Percentiles rank a stretch among this genome's conserved stretches.
Conservation (phyloP, 2,888 invertebrate species). For the Baccha elongata region DNA sequence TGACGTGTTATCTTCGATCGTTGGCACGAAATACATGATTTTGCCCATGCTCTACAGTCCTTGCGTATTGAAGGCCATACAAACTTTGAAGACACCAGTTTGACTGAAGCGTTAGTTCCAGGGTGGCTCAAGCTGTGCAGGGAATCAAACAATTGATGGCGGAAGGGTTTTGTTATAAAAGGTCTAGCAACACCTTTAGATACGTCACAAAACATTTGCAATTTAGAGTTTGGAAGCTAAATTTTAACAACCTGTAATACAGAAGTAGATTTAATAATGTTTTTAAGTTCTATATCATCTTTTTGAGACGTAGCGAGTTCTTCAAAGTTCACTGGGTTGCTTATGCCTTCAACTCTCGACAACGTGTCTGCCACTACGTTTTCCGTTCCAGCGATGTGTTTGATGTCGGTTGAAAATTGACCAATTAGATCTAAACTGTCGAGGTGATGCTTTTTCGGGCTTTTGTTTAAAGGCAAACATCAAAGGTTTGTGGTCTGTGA, state of each 20-base stretch:
- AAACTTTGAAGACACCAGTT: too few species aligned
- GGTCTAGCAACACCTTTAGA: not conserved
- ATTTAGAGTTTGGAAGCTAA: not conserved
- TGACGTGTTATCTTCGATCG: too few species aligned
- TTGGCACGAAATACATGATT: too few species aligned
- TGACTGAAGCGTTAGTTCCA: too few species aligned
- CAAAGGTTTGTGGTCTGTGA: too few species aligned
- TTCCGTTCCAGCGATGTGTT: too few species aligned
- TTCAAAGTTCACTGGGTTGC: not conserved
- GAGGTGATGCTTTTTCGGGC: not conserved
- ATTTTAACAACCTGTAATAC: not conserved
- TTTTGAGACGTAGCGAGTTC: not conserved
- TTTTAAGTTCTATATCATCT: conserved; percentile 2
- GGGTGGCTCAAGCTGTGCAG: not conserved
- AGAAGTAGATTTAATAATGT: not conserved
- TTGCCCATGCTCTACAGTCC: too few species aligned
- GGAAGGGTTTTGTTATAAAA: not conserved
- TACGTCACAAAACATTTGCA: not conserved
- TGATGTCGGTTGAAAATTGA: too few species aligned
- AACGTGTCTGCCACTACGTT: conserved; percentile 1
- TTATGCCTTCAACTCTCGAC: conserved; percentile 1
- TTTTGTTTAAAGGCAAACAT: too few species aligned
- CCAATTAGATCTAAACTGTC: not conserved
- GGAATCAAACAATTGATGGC: not conserved
- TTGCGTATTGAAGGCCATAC: too few species aligned